A percentile compares a stretch with the other conserved stretches of the same genome.
Evolutionary conservation across 2,113 vertebrate genomes (phyloP).

Genomic region (Rhea americana): DNA sequence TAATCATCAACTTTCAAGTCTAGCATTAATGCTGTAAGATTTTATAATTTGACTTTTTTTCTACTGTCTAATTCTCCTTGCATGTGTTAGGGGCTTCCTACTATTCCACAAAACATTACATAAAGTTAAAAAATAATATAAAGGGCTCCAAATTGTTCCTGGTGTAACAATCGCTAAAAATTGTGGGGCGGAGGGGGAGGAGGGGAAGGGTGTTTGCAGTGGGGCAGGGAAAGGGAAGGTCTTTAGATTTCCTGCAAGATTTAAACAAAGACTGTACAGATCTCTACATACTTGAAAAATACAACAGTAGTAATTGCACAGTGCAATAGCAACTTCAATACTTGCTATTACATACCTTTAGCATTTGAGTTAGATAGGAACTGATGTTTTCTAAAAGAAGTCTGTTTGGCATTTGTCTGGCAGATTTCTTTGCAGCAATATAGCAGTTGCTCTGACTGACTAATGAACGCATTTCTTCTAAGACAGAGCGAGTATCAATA

Average conservation of each 20-base stretch:
- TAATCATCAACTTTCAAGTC: background rate
- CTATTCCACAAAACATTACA: background rate
- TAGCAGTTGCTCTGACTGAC: slow-evolving; percentile 92
- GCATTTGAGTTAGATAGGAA: slow-evolving; percentile 87
- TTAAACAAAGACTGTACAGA: background rate
- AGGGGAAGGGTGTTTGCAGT: background rate
- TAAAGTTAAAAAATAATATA: background rate
- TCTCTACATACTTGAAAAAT: background rate
- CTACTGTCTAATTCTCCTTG: background rate
- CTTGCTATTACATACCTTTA: slow-evolving; percentile 81
- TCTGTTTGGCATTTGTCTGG: slow-evolving; percentile 83
- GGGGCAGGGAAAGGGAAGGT: background rate
- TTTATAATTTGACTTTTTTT: background rate
- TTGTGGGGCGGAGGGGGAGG: too few species aligned
- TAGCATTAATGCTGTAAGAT: background rate
- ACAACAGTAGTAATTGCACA: background rate
- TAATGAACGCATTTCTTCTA: slow-evolving; percentile 92
- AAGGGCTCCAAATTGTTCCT: background rate
- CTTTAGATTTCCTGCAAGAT: background rate
- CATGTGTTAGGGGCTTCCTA: background rate
- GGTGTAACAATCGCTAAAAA: background rate
- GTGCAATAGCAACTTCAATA: background rate
- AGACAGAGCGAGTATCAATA: slow-evolving; percentile 87
- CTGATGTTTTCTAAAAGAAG: slow-evolving; percentile 83
- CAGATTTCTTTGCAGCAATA: slow-evolving; percentile 85